A percentile compares a stretch with the other conserved stretches of the same genome.
Conservation (phyloP, 1,140 invertebrate genomes). For the Stegodyphus mimosarum region DNA sequence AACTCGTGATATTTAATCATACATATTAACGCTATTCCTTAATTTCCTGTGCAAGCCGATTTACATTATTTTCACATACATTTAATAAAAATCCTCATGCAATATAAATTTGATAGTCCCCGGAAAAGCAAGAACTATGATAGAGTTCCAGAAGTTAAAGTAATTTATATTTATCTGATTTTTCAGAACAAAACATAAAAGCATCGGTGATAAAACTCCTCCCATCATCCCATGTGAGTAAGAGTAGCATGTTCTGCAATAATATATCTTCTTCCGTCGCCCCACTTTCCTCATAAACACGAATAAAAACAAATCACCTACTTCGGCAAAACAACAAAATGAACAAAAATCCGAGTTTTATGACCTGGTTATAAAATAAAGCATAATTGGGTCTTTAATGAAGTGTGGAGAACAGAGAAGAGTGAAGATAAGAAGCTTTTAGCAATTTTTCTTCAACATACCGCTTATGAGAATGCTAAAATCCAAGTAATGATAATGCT, state of each 20-base stretch:
- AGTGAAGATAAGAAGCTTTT: not conserved
- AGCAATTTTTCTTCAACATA: not conserved
- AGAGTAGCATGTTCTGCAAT: not conserved
- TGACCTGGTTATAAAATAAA: constrained; percentile 11
- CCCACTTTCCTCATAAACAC: not conserved
- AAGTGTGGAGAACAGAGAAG: constrained; percentile 1
- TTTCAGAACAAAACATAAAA: not conserved
- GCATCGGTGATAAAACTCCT: not conserved
- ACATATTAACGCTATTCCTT: too few relatives aligned
- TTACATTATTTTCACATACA: too few relatives aligned
- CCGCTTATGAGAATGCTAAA: not conserved
- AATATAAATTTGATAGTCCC: too few relatives aligned
- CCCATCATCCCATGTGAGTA: not conserved
- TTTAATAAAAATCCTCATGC: too few relatives aligned
- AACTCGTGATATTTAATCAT: too few relatives aligned
- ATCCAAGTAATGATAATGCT: not conserved
- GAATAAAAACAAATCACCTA: not conserved
- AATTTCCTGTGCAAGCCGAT: too few relatives aligned
- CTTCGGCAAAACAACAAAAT: not conserved
- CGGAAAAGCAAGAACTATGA: not conserved
- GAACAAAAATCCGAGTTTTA: constrained; percentile 13
- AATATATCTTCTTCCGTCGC: not conserved
- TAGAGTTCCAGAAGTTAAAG: not conserved
- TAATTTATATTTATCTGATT: not conserved
- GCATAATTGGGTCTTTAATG: constrained; percentile 19